Percentiles rank a stretch among this genome's conserved stretches.
These are phyloP conservation scores for Riparia riparia DNA, from an alignment of 2,113 vertebrate species.

Conservation along the genomic window DNA sequence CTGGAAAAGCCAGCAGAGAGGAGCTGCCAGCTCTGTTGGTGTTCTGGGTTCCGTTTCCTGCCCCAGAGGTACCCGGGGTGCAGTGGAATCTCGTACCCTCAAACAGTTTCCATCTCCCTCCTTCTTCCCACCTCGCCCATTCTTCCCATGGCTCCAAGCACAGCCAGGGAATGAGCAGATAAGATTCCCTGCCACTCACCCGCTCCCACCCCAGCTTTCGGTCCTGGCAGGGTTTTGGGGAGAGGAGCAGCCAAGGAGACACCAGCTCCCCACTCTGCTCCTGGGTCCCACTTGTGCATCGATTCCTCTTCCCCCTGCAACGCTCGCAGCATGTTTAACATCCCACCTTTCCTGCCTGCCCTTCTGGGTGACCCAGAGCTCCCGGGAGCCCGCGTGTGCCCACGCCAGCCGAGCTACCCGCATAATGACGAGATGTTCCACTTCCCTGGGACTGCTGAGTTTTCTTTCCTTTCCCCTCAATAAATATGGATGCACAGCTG, in stretches of 20 bases:
- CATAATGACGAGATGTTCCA: neutral
- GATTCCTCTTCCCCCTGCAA: neutral
- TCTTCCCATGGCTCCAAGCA: neutral
- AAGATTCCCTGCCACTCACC: neutral
- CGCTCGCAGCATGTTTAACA: neutral
- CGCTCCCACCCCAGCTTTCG: neutral
- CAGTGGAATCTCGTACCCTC: neutral
- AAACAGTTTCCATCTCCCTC: neutral
- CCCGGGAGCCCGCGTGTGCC: neutral
- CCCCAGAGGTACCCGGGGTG: accelerated
- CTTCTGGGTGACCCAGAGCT: neutral
- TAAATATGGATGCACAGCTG: conserved; percentile 50
- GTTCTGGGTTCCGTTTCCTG: neutral
- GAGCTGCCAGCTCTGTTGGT: neutral
- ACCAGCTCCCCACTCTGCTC: neutral
- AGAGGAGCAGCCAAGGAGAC: neutral
- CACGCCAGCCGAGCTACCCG: neutral
- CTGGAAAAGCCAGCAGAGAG: neutral
- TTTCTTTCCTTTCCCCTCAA: neutral
- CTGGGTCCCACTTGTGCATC: neutral
- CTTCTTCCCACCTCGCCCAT: neutral
- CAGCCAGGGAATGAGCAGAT: neutral
- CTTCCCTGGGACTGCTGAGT: neutral
- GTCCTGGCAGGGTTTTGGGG: accelerated
- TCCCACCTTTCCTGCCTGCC: neutral